Conservation (phyloP, 2,113 vertebrate genomes). For the Ctenomys sociabilis region DNA sequence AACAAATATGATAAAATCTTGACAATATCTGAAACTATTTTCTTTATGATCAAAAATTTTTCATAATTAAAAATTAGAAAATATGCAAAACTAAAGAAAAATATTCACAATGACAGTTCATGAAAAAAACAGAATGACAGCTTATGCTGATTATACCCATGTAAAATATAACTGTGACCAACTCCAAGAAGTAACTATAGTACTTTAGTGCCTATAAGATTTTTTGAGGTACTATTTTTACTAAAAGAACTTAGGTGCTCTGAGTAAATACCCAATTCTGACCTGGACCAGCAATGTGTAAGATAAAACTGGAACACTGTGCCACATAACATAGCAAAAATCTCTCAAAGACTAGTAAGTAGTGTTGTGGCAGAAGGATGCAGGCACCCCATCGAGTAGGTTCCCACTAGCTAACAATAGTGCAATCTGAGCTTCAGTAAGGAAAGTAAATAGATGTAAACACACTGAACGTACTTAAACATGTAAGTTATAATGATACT, state of each 20-base stretch:
- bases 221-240: conserved; percentile 29
- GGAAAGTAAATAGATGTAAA: neutral
- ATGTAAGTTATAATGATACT: neutral
- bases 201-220: neutral
- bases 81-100: conserved; percentile 21
- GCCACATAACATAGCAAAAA: neutral
- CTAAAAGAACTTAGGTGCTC: conserved; percentile 22
- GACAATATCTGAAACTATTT: conserved; percentile 34
- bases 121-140: neutral
- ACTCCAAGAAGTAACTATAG: neutral
- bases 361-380: neutral
- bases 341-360: neutral
- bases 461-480: neutral
- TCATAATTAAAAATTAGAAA: conserved; percentile 17
- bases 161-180: neutral
- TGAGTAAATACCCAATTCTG: conserved; percentile 36
- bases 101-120: neutral
- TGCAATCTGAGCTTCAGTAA: neutral
- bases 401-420: neutral
- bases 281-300: conserved; percentile 1
- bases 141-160: neutral
- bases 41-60: neutral
- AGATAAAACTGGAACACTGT: conserved; percentile 8
- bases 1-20: conserved; percentile 49
- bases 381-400: neutral